Conservation (phyloP, 2,888 invertebrate genomes). For the Tinea trinotella region DNA sequence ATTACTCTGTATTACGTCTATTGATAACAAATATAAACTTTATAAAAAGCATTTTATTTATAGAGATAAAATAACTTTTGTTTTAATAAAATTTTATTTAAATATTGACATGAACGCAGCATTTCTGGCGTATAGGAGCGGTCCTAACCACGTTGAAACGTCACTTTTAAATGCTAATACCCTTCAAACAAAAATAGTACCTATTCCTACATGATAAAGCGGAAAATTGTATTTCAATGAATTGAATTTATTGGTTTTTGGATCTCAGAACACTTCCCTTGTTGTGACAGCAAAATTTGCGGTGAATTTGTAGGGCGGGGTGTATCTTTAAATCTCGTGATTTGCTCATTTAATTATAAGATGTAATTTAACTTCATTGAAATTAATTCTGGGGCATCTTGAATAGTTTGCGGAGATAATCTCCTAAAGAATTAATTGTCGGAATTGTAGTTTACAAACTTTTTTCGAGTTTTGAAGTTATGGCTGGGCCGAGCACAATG, state of each 20-base stretch:
- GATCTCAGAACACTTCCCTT: neutral
- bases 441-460: neutral
- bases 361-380: neutral
- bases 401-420: neutral
- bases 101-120: neutral
- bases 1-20: neutral
- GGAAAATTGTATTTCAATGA: neutral
- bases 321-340: neutral
- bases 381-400: neutral
- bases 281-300: conserved; percentile 13
- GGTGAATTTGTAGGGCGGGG: conserved; percentile 14
- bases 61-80: neutral
- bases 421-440: neutral
- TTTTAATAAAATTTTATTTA: neutral
- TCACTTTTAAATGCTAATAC: neutral
- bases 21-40: neutral
- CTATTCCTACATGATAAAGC: neutral
- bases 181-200: neutral
- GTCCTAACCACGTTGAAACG: neutral
- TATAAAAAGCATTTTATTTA: neutral
- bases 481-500: conserved; percentile 6
- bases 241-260: neutral
- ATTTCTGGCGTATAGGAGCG: neutral
- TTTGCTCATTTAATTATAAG: conserved; percentile 5
- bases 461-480: conserved; percentile 3